Evolutionary conservation across 2,113 vertebrate species (phyloP).

Genomic region (Psephotus haematonotus): DNA sequence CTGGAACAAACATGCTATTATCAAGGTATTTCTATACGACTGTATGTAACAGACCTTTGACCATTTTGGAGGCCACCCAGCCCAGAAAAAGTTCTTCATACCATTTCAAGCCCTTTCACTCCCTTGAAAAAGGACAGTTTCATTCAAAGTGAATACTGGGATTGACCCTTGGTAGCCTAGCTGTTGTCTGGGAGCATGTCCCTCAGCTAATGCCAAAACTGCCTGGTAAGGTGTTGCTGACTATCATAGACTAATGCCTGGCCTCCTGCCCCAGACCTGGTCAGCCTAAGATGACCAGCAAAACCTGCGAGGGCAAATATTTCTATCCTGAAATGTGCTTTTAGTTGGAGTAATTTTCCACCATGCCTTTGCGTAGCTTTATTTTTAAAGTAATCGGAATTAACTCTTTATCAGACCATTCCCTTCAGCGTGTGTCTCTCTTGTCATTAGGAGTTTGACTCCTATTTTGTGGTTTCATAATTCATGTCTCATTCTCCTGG

Average conservation of each 20-base stretch:
- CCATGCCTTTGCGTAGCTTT: accelerated
- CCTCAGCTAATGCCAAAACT: background rate
- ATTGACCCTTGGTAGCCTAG: background rate
- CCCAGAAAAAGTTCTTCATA: background rate
- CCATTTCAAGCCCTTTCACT: background rate
- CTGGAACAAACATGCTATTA: background rate
- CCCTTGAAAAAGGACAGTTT: background rate
- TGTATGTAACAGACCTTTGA: background rate
- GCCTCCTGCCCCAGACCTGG: background rate
- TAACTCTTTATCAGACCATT: background rate
- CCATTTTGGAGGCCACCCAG: background rate
- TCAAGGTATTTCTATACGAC: too few species aligned
- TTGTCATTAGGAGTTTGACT: background rate
- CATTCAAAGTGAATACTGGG: background rate
- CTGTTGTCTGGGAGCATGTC: accelerated
- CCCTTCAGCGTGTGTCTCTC: accelerated
- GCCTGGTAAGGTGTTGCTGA: accelerated
- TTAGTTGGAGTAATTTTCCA: background rate
- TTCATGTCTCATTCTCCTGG: background rate
- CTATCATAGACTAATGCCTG: background rate
- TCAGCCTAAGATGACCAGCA: background rate
- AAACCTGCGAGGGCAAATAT: background rate
- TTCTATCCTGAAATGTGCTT: background rate
- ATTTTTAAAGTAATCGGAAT: background rate
- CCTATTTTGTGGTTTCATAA: background rate